Evolutionary conservation across 2,888 invertebrate species (phyloP), one percentile per base, ranked within the genome.

Genomic region (Drosophila maculinotata): DNA sequence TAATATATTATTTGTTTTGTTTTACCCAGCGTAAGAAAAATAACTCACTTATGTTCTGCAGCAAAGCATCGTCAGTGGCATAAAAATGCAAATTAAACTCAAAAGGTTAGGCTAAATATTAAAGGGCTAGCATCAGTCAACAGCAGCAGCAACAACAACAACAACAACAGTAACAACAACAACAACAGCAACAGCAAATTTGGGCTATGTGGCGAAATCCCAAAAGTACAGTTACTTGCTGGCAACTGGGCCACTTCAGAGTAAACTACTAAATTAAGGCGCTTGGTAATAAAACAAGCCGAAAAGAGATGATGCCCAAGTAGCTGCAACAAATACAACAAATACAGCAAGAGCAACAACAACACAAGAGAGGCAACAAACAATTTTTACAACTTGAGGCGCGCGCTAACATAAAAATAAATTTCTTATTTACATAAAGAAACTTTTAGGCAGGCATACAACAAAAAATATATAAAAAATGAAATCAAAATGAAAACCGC

Each of bases 391-490:
- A 82, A 81, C 82, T 84, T 84, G 76, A 81, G 79, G 79, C 79
- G 76, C 65, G 76, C 81, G 82, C 73, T 63, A 66, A 73, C 83
- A 85, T 83, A 84, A 85, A 83, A 85, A 84, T 77, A 84, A 85
- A 85, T 83, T 80, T 85, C 85, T 79, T 80, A 84, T 84, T 84
- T 84, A 83, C 85, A 84, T 84, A 84, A 75, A 81, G 83, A 82
- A 85, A 85, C 82, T 85, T 83, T 83, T 79, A 82, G 76, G 73
- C 65, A 52, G 36, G 20, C 65, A 64, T 42, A 48, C 28, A 47
- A 28, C 20, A 57, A 39, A 41, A 49, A 33, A 54, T 44, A 45
- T 39, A 62, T 42, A 54, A 64, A 54, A 78, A 48, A 59, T 36
- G 56, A 68, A 79, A 77, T 64, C 70, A 73, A 73, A 81, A 82